These are phyloP conservation scores for Micromussa lordhowensis DNA, from an alignment of 92 coral and sea anemone genomes.

Conservation along the genomic window DNA sequence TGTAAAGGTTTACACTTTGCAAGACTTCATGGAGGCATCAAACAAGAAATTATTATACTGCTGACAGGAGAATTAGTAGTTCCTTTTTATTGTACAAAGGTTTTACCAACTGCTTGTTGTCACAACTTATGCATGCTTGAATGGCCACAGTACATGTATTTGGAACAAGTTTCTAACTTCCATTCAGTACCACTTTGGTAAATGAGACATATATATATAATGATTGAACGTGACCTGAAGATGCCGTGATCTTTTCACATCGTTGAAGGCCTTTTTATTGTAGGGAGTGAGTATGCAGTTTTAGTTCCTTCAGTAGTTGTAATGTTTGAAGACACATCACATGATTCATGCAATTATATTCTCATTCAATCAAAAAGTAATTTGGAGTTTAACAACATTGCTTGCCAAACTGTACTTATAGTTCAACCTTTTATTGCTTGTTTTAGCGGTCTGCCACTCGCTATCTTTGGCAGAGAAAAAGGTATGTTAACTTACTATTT, in stretches of 20 bases:
- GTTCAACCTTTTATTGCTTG: background rate
- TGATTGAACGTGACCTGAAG: background rate
- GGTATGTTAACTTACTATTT: constrained; percentile 35
- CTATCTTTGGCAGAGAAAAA: constrained; percentile 87
- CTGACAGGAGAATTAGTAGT: no score
- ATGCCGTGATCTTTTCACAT: background rate
- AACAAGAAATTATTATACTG: background rate
- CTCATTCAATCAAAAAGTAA: background rate
- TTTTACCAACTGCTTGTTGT: no score
- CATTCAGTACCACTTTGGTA: no score
- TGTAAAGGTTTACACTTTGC: background rate
- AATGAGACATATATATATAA: no score
- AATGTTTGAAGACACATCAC: background rate
- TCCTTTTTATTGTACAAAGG: no score
- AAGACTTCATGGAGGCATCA: background rate
- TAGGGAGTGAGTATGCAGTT: background rate
- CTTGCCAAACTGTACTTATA: background rate
- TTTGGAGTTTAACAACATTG: background rate
- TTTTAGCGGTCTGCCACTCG: constrained; percentile 59
- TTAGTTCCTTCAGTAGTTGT: background rate
- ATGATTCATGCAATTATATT: background rate
- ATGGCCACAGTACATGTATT: no score
- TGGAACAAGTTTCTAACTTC: no score
- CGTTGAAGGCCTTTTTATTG: background rate
- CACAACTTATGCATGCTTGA: no score